Percentiles rank a stretch among this genome's conserved stretches.
Evolutionary conservation across 2,888 invertebrate species (phyloP).

Genomic region (Morpho helenor): DNA sequence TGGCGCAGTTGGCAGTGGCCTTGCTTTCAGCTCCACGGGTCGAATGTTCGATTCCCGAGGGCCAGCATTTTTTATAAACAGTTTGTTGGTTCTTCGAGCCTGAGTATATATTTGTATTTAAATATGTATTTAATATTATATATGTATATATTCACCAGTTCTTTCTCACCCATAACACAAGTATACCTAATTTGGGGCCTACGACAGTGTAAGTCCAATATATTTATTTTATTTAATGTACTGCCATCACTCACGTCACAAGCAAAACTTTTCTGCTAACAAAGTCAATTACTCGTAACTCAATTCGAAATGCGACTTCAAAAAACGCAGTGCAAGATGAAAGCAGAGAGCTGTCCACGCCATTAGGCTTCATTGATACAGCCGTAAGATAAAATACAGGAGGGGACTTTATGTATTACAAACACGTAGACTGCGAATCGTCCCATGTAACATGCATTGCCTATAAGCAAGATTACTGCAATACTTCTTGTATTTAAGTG

Average conservation of each 20-base stretch:
- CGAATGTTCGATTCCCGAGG: too few species aligned
- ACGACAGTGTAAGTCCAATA: too few species aligned
- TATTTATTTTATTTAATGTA: too few species aligned
- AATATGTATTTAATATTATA: too few species aligned
- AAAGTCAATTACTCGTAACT: conserved; percentile 38
- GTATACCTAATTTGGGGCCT: too few species aligned
- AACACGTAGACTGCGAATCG: conserved; percentile 6
- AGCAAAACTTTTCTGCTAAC: conserved; percentile 1
- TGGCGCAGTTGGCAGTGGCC: too few species aligned
- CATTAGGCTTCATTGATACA: conserved; percentile 65
- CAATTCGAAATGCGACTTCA: conserved; percentile 45
- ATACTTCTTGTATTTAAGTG: background rate
- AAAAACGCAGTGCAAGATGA: conserved; percentile 34
- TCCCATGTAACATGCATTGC: conserved; percentile 1
- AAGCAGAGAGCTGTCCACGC: conserved; percentile 47
- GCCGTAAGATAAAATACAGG: conserved; percentile 48
- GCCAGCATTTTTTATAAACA: too few species aligned
- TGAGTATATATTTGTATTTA: too few species aligned
- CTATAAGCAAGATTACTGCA: conserved; percentile 5
- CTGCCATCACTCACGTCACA: background rate
- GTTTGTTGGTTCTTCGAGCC: too few species aligned
- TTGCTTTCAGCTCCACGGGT: too few species aligned
- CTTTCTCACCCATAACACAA: too few species aligned
- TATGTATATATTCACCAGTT: too few species aligned
- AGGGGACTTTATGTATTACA: conserved; percentile 29